A percentile compares a stretch with the other conserved stretches of the same genome.
These are phyloP conservation scores for Diacarnus erythraeanus DNA, from an alignment of 37 sponge, comb jelly and placozoan genomes.

Conservation along the genomic window DNA sequence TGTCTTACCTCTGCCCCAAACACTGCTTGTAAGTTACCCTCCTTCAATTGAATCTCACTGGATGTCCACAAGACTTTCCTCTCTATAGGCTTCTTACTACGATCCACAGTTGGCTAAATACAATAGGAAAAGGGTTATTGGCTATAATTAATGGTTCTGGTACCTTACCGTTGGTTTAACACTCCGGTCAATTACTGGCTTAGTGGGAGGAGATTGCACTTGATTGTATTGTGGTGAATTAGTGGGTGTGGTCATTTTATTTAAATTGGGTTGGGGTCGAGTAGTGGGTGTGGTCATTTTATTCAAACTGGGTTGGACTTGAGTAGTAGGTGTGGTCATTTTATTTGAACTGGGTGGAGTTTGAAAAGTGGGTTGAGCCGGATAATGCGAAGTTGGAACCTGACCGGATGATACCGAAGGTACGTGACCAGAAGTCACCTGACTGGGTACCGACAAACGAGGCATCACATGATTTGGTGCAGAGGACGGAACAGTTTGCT, in stretches of 20 bases:
- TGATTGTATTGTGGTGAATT: not conserved
- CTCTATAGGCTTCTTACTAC: slow-evolving; percentile 61
- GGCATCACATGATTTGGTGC: not conserved
- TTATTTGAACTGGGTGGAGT: not conserved
- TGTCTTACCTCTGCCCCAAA: slow-evolving; percentile 47
- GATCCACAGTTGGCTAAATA: slow-evolving; percentile 57
- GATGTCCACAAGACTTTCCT: slow-evolving; percentile 8
- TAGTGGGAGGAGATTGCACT: not conserved
- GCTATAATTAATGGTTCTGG: not conserved
- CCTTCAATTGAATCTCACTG: slow-evolving; percentile 27
- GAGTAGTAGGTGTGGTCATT: not conserved
- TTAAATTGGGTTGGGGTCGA: not conserved
- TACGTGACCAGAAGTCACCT: not conserved
- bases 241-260: not conserved
- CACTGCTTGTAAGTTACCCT: slow-evolving; percentile 33
- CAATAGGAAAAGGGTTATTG: not conserved
- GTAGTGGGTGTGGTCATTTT: not conserved
- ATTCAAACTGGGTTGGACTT: not conserved
- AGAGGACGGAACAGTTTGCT: too few relatives aligned
- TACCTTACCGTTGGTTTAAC: not conserved
- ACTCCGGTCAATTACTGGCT: slow-evolving; percentile 8
- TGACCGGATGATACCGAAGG: too few relatives aligned
- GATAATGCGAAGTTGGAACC: not conserved
- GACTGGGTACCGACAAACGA: too few relatives aligned
- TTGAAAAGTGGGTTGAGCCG: not conserved